Evolutionary conservation across 2,797 vertebrate species (phyloP), one percentile per base, ranked within the genome.

Genomic region (Platalea minor): DNA sequence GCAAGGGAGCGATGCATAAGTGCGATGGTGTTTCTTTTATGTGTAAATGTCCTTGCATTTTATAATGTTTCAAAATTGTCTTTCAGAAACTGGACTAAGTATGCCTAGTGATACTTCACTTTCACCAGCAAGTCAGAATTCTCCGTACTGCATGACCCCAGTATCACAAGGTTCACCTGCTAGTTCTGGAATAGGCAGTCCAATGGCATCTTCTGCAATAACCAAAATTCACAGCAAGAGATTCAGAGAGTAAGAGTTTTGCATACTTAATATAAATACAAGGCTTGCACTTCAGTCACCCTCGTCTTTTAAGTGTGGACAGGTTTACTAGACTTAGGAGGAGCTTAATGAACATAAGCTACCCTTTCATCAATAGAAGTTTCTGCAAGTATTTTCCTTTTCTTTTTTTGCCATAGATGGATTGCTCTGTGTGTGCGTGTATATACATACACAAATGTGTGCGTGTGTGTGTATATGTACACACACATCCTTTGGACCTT

Each of bases 211-310:
- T 25, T 99, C 99, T 12, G 98, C 99, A 89, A 99, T 99, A 97
- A 99, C 99, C 93, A 99, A 99, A 98, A 99, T 99, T 96, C 99
- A 99, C 98, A 99, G 99, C 98, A 98, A 99, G 64, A 98, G 99
- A 87, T 99, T 99, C 96, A 98, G 99, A 99, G 99, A 99, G 99
- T 99, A 97, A 99, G 99, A 95, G 39, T 76, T 87, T 48, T 60
- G 67, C 26, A 6, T 80, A 94, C 48, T 35, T 78, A 13, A 20
- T 48, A 28, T 10, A 35, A 73, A 46, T 53, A 83, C 24, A 53
- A 43, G 48, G 17, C 60, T 70, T 83, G 37, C 20, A 50, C 50
- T 72, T 87, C 15, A 54, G 26, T 86, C 63, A 45, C 6, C 15
- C 13, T 81, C 6, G 6, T 85, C 37, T 83, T 81, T 67, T 50